Base-by-base conservation (phyloP, 2,113 vertebrate species). In the Caracal caracal region DNA sequence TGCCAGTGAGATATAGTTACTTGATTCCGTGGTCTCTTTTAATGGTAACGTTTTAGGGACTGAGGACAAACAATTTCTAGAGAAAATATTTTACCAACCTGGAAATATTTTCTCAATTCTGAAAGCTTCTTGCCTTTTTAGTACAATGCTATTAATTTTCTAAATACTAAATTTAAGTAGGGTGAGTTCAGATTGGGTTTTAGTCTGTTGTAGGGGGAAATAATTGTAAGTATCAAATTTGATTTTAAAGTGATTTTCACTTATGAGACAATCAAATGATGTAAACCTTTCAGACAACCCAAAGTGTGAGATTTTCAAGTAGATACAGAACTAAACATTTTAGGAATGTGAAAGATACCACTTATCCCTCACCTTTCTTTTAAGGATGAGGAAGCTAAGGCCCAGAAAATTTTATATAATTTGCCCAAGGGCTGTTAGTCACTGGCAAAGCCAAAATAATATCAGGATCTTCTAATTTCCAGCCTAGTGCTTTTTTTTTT, bases 221-320 rank as follows among this genome's bases (percentile, higher is more conserved):
- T 10, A 80, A 80, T 65, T 91, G 6, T n/a, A 93, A 65, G 43
- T 47, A 85, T 24, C n/a, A 87, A 81, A 63, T 63, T 76, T 68
- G 20, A 93, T 91, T 91, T 96, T 93, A 63, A 89, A 93, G 22
- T 4, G 56, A 51, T 76, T 92, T 82, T 78, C 26, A 49, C n/a
- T 70, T 93, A 76, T 15, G 26, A 90, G 28, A 61, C 26, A 63
- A 84, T 71, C 37, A 37, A 93, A 73, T 78, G 24, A 61, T 30
- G 19, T 56, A 78, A n/a, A 35, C 4, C 12, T 75, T 87, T 94
- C 10, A 90, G 53, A 89, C 13, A 40, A 68, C n/a, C 10, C 10
- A 19, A 71, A 95, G n/a, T 61, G 4, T 40, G 30, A 86, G 26
- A 9, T 70, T 92, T 90, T 26, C n/a, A 43, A 61, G 22, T 68